phyloP scores from a whole-genome alignment of 2,113 vertebrate genomes.

The Pungitius pungitius region DNA sequence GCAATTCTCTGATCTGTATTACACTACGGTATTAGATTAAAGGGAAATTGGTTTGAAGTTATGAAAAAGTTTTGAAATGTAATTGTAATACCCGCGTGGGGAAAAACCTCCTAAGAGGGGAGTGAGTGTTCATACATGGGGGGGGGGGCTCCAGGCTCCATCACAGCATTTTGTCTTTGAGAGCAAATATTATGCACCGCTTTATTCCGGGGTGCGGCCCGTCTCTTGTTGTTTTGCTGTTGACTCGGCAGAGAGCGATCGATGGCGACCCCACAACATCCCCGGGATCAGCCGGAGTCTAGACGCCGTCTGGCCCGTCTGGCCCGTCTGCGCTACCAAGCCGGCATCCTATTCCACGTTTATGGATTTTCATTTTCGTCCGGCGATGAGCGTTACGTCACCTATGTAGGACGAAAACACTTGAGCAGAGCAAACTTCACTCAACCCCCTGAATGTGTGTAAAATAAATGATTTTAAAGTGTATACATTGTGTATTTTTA shows the following conservation, averaged over 20 bases:
- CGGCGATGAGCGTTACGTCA: background rate
- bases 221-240: background rate
- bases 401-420: background rate
- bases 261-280: background rate
- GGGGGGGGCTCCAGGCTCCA: too few relatives aligned
- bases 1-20: conserved; percentile 7
- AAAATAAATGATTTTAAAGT: background rate
- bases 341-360: background rate
- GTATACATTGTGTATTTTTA: too few relatives aligned
- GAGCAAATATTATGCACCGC: background rate
- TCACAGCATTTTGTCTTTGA: background rate
- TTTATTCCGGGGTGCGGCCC: background rate
- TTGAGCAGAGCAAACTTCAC: background rate
- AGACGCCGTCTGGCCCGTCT: conserved; percentile 7
- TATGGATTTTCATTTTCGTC: background rate
- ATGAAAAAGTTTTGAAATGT: conserved; percentile 29
- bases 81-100: conserved; percentile 13
- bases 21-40: background rate
- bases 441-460: background rate
- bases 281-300: background rate
- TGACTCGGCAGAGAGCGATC: background rate
- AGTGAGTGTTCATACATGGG: background rate
- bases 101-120: background rate
- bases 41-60: conserved; percentile 20
- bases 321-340: background rate